These are phyloP conservation scores for Pharmacophagus antenor DNA, from an alignment of 2,888 invertebrate genomes.

Conservation along the genomic window DNA sequence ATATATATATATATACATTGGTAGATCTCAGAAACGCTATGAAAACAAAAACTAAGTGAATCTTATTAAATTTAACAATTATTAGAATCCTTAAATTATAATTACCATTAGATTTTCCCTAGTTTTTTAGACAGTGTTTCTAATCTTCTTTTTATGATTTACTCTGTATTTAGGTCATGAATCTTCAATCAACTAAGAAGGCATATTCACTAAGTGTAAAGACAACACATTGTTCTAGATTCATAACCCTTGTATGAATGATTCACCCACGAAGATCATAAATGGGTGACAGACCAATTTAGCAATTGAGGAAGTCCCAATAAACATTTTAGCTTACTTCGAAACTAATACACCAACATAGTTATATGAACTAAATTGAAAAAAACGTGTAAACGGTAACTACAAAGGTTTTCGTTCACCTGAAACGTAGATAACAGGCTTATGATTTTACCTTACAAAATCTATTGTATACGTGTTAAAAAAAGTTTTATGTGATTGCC, in stretches of 20 bases:
- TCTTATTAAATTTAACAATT: too few relatives aligned
- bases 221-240: constrained; percentile 45
- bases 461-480: not conserved
- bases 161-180: not conserved
- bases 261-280: constrained; percentile 54
- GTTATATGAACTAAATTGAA: constrained; percentile 20
- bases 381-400: not conserved
- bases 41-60: too few relatives aligned
- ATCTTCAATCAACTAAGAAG: constrained; percentile 1
- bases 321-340: constrained; percentile 59
- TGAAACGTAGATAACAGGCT: not conserved
- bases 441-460: not conserved
- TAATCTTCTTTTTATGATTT: constrained; percentile 12
- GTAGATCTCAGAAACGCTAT: too few relatives aligned
- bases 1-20: too few relatives aligned
- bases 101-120: too few relatives aligned
- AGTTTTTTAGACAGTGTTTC: not conserved
- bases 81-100: too few relatives aligned
- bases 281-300: constrained; percentile 68
- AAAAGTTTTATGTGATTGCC: not conserved
- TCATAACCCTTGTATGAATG: constrained; percentile 45
- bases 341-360: constrained; percentile 38
- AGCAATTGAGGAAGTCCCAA: constrained; percentile 71
- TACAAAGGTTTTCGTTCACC: not conserved
- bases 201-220: constrained; percentile 26